A percentile compares a stretch with the other conserved stretches of the same genome.
These are phyloP conservation scores for Enteromius unitaeniatus DNA, from an alignment of 2,797 vertebrate genomes.

Conservation along the genomic window DNA sequence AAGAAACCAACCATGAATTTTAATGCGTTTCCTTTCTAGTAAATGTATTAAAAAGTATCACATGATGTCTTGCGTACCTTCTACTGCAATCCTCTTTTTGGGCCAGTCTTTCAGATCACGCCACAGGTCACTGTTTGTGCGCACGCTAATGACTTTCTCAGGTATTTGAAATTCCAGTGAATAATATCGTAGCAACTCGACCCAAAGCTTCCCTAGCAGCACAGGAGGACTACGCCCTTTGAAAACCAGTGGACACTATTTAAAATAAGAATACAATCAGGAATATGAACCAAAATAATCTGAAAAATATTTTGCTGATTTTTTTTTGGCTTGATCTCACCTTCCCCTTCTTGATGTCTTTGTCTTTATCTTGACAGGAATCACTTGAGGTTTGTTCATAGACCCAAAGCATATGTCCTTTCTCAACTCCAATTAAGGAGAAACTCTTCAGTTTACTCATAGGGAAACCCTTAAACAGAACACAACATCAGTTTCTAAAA, in stretches of 20 bases:
- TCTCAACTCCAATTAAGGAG: slow-evolving; percentile 80
- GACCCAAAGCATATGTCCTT: slow-evolving; percentile 82
- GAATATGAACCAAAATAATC: background rate
- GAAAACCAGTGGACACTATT: slow-evolving; percentile 85
- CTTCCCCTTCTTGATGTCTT: slow-evolving; percentile 77
- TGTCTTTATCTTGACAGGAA: slow-evolving; percentile 70
- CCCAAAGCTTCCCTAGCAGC: slow-evolving; percentile 87
- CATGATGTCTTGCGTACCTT: slow-evolving; percentile 77
- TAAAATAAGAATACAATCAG: slow-evolving; percentile 38
- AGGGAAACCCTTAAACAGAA: slow-evolving; percentile 77
- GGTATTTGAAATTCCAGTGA: slow-evolving; percentile 90
- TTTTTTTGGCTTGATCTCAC: slow-evolving; percentile 65
- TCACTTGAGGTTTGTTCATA: slow-evolving; percentile 71
- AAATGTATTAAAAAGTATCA: background rate
- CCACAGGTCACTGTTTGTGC: slow-evolving; percentile 82
- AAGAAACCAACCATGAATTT: slow-evolving; percentile 22
- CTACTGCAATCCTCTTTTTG: slow-evolving; percentile 93
- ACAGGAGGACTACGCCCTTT: slow-evolving; percentile 70
- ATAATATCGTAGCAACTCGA: slow-evolving; percentile 94
- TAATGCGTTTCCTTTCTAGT: background rate
- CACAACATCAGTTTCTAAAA: background rate
- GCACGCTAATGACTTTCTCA: slow-evolving; percentile 88
- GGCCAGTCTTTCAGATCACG: slow-evolving; percentile 95
- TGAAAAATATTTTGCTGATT: background rate
- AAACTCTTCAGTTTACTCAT: slow-evolving; percentile 82